Evolutionary conservation across 92 coral and sea anemone species (phyloP), one percentile per base, ranked within the genome.

Genomic region (Palythoa heliodiscus): DNA sequence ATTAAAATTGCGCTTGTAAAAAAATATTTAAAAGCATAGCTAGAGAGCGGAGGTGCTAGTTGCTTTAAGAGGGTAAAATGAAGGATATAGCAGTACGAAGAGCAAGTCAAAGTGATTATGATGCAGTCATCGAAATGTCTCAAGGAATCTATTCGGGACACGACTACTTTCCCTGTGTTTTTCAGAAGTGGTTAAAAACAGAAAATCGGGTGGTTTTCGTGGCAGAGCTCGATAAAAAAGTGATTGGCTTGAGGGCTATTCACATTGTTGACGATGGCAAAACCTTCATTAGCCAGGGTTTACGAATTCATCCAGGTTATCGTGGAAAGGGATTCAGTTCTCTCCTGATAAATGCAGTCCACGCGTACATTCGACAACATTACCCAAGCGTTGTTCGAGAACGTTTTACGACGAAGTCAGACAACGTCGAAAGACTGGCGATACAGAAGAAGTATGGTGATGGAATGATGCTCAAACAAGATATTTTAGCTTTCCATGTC

Each of bases 341-440:
- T 4, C 91, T 89, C 55, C 86, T 96, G 52, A 96, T 96, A 35
- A 84, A 85, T 29, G 92, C 95, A 19, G 95, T 90, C 19, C 98
- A 94, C 70, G 92, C 88, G 43, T 87, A 91, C 79, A 89, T 94
- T 25, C 92, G 92, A 71, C 54, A 78, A 15, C 87, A 94, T 43
- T 89, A 90, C 75, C 96, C 98, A 52, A 84, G 75, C 52, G 93
- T 96, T 25, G 71, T 23, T 76, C 91, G 96, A 72, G 98, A 96
- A 88, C 96, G 98, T 73, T 96, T 94, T 84, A 94, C 98, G 4
- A 96, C 98, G 16, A 96, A 94, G 87, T 96, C 98, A 1, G 95
- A 95, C 76, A 96, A 96, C 87, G 89, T 96, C 70, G 91, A 94
- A 63, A 95, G 98, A 50, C 89, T 96, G 47, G 96, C 98, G 53